These are phyloP conservation scores for Cirrhinus mrigala DNA, from an alignment of 2,797 vertebrate genomes.

Conservation along the genomic window DNA sequence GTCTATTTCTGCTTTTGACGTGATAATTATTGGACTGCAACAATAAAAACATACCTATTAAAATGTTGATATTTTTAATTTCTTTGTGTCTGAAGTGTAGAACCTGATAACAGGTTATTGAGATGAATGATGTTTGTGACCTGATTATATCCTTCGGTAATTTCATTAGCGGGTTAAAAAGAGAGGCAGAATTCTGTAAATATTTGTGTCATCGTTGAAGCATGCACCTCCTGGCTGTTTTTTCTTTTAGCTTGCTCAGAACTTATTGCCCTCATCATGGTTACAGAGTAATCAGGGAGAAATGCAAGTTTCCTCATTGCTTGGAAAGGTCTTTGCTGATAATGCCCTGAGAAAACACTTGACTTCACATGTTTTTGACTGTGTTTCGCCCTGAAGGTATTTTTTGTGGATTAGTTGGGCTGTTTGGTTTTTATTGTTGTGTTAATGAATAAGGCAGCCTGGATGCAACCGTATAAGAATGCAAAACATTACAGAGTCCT, in stretches of 20 bases:
- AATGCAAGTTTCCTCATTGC: conserved; percentile 33
- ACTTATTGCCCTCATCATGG: neutral
- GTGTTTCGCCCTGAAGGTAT: conserved; percentile 40
- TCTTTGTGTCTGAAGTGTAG: neutral
- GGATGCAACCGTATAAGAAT: conserved; percentile 47
- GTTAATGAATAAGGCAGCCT: conserved; percentile 57
- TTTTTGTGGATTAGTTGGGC: conserved; percentile 55
- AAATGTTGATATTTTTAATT: neutral
- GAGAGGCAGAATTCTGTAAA: conserved; percentile 46
- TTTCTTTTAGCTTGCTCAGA: neutral
- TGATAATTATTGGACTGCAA: neutral
- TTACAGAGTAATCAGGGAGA: conserved; percentile 26
- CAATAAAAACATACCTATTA: neutral
- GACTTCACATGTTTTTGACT: conserved; percentile 27
- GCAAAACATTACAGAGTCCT: conserved; percentile 10
- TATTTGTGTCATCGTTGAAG: conserved; percentile 36
- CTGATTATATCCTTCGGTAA: conserved; percentile 36
- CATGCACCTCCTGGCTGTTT: conserved; percentile 10
- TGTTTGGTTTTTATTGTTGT: conserved; percentile 58
- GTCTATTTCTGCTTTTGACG: neutral
- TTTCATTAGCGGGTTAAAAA: conserved; percentile 51
- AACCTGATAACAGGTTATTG: neutral
- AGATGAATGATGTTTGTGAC: conserved; percentile 5
- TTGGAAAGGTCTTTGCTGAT: conserved; percentile 1
- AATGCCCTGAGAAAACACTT: conserved; percentile 24